These are phyloP conservation scores for Diglossa cyanea DNA, from an alignment of 2,797 vertebrate species.

Conservation along the genomic window DNA sequence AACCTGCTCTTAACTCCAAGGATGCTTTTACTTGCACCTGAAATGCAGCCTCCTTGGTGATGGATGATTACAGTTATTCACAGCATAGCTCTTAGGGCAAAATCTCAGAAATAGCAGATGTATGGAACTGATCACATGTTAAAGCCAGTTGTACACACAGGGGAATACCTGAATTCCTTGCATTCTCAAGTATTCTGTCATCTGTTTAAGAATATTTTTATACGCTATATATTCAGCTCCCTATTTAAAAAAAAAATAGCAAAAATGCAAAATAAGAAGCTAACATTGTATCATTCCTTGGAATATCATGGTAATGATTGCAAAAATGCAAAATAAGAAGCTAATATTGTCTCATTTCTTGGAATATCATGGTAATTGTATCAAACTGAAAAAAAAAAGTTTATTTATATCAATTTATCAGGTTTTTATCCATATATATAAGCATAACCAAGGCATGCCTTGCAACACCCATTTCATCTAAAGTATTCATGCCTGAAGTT, in stretches of 20 bases:
- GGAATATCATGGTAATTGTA: background rate
- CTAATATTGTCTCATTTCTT: background rate
- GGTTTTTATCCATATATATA: background rate
- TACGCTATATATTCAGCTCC: background rate
- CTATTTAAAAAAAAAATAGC: background rate
- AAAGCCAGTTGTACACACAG: background rate
- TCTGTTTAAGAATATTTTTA: background rate
- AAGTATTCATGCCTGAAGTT: background rate
- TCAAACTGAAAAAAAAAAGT: background rate
- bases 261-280: background rate
- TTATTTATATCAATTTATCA: background rate
- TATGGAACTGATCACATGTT: background rate
- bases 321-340: background rate
- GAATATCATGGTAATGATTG: background rate
- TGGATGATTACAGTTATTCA: background rate
- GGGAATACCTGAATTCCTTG: background rate
- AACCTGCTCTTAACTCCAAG: background rate
- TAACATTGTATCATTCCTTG: background rate
- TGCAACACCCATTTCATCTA: background rate
- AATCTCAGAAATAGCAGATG: background rate
- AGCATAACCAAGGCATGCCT: background rate
- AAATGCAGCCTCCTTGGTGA: background rate
- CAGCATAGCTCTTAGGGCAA: background rate
- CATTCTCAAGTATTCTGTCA: background rate
- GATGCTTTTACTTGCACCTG: background rate